A percentile compares a stretch with the other conserved stretches of the same genome.
Conservation (phyloP, 2,113 vertebrate species). For the Brevimyrus niger region DNA sequence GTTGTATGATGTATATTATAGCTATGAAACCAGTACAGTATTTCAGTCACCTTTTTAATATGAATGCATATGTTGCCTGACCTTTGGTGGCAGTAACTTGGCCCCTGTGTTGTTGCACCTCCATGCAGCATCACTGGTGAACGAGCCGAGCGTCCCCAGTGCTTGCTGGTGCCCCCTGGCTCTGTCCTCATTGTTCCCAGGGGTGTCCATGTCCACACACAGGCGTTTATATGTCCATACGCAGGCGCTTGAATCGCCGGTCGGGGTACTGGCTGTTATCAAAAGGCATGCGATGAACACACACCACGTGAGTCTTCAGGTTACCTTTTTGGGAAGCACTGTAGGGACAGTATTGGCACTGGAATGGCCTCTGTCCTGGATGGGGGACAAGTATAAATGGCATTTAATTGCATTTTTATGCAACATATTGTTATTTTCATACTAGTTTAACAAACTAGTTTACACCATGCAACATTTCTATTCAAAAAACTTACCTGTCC, state of each 20-base stretch:
- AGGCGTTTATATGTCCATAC: conserved; percentile 62
- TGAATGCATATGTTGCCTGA: background rate
- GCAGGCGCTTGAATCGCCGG: conserved; percentile 84
- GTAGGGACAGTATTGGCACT: conserved; percentile 88
- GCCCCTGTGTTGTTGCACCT: background rate
- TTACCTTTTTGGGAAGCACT: conserved; percentile 95
- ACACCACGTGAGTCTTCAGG: conserved; percentile 91
- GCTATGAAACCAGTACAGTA: background rate
- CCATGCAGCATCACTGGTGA: conserved; percentile 42
- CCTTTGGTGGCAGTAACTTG: background rate
- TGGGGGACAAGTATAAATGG: conserved; percentile 13
- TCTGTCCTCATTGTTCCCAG: conserved; percentile 63
- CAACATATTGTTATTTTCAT: background rate
- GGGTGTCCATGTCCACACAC: conserved; percentile 60
- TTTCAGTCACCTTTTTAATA: background rate
- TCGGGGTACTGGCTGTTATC: conserved; percentile 95
- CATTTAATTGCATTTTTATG: background rate
- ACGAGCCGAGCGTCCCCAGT: conserved; percentile 45
- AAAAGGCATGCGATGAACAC: conserved; percentile 91
- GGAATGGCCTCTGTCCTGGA: conserved; percentile 82
- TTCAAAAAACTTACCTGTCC: background rate
- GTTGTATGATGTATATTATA: conserved; percentile 43
- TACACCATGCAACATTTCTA: background rate
- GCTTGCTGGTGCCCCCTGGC: conserved; percentile 20
- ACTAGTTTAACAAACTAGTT: background rate